A percentile compares a stretch with the other conserved stretches of the same genome.
phyloP scores from a whole-genome alignment of 64 coral and sea anemone genomes.

The Actinia equina region DNA sequence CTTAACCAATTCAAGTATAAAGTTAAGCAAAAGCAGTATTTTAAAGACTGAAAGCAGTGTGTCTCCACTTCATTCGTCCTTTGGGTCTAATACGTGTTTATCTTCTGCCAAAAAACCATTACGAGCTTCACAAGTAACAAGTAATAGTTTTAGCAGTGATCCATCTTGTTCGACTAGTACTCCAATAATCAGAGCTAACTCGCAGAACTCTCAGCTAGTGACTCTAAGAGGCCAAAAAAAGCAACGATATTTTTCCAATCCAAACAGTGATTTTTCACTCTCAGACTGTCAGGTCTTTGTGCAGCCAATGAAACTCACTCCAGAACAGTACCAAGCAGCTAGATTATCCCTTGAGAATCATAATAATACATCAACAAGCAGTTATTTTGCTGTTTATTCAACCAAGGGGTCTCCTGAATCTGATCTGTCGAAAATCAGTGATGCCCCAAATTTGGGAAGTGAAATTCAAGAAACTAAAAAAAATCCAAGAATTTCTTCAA shows the following conservation, averaged over 20 bases:
- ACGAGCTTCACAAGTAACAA: not conserved
- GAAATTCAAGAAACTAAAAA: not conserved
- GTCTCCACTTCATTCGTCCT: not conserved
- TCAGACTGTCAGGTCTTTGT: slow-evolving; percentile 27
- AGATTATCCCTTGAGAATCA: not conserved
- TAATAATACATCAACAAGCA: not conserved
- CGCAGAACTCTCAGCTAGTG: slow-evolving; percentile 9
- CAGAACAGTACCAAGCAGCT: not conserved
- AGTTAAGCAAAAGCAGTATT: not conserved
- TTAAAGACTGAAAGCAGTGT: not conserved
- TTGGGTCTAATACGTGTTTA: not conserved
- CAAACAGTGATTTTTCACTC: not conserved
- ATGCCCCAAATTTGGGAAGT: not conserved
- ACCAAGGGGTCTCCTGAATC: not conserved
- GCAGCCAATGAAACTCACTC: not conserved
- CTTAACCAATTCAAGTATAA: not conserved
- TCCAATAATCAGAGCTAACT: slow-evolving; percentile 23
- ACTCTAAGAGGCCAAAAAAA: not conserved
- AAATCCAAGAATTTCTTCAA: not conserved
- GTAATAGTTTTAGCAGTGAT: not conserved
- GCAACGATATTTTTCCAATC: not conserved
- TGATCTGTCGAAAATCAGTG: not conserved
- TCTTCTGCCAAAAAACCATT: not conserved
- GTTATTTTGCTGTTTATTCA: not conserved
- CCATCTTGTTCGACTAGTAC: slow-evolving; percentile 3